A percentile compares a stretch with the other conserved stretches of the same genome.
Conservation (phyloP, 2,113 vertebrate genomes). For the Siphamia tubifer region DNA sequence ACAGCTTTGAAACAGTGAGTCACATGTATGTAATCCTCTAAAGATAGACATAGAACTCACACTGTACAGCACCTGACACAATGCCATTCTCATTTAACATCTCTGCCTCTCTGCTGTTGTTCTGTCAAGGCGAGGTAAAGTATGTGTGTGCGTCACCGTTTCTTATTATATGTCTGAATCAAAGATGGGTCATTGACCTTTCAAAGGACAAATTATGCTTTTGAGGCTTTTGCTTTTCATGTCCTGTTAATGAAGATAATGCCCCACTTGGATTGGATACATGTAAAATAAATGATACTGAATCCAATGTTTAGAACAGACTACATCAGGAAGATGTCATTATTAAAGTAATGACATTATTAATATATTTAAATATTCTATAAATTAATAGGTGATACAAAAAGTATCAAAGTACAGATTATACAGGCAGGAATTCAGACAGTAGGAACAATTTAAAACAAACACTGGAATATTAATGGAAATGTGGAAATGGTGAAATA, state of each 20-base stretch:
- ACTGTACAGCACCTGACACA: conserved; percentile 34
- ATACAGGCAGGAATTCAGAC: too few relatives aligned
- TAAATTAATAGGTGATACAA: too few relatives aligned
- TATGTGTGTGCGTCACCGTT: not conserved
- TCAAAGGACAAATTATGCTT: not conserved
- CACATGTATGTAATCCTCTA: conserved; percentile 35
- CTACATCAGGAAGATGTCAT: too few relatives aligned
- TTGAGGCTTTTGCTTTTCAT: not conserved
- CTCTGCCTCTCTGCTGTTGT: conserved; percentile 24
- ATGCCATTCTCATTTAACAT: conserved; percentile 37
- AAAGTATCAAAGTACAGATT: too few relatives aligned
- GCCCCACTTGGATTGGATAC: too few relatives aligned
- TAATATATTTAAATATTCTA: too few relatives aligned
- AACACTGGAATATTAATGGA: too few relatives aligned
- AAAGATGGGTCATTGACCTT: not conserved
- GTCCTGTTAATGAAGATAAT: not conserved
- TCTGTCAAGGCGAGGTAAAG: conserved; percentile 37
- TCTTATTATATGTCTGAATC: conserved; percentile 7
- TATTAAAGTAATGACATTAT: too few relatives aligned
- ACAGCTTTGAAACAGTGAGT: conserved; percentile 29
- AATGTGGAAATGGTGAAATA: too few relatives aligned
- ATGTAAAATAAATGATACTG: too few relatives aligned
- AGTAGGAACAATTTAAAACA: too few relatives aligned
- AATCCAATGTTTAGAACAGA: too few relatives aligned
- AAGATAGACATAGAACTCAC: conserved; percentile 49